Evolutionary conservation across 2,113 vertebrate genomes (phyloP).

Genomic region (Morone chrysops): DNA sequence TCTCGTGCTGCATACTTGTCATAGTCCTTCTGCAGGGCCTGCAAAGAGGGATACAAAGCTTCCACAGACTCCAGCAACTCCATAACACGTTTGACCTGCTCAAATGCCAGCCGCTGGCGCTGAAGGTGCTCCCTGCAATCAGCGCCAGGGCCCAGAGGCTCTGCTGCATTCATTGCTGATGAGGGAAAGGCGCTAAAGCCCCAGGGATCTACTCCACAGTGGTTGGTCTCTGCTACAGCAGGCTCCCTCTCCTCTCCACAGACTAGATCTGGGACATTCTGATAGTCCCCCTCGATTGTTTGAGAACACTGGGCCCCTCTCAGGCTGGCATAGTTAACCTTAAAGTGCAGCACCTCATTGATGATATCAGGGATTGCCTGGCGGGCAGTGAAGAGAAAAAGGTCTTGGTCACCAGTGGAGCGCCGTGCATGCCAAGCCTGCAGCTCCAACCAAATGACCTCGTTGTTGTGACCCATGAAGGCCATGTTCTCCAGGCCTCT

Average conservation of each 20-base stretch:
- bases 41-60: constrained; percentile 96
- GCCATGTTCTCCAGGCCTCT: constrained; percentile 93
- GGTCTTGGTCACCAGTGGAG: constrained; percentile 94
- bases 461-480: constrained; percentile 94
- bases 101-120: constrained; percentile 92
- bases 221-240: constrained; percentile 81
- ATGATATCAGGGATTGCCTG: constrained; percentile 98
- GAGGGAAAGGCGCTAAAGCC: constrained; percentile 73
- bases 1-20: constrained; percentile 96
- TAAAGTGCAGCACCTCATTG: constrained; percentile 96
- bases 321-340: constrained; percentile 91
- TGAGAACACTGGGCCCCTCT: constrained; percentile 76
- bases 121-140: constrained; percentile 92
- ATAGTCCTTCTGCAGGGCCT: constrained; percentile 96
- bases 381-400: constrained; percentile 96
- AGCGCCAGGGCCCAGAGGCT: constrained; percentile 80
- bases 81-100: constrained; percentile 97
- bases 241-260: constrained; percentile 70
- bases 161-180: constrained; percentile 73
- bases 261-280: constrained; percentile 36
- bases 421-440: constrained; percentile 98
- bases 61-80: constrained; percentile 96
- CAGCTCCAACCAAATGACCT: constrained; percentile 98
- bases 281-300: constrained; percentile 57
- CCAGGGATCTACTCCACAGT: constrained; percentile 74